Conservation (phyloP, 2,888 invertebrate species). For the Dryococelus australis region DNA sequence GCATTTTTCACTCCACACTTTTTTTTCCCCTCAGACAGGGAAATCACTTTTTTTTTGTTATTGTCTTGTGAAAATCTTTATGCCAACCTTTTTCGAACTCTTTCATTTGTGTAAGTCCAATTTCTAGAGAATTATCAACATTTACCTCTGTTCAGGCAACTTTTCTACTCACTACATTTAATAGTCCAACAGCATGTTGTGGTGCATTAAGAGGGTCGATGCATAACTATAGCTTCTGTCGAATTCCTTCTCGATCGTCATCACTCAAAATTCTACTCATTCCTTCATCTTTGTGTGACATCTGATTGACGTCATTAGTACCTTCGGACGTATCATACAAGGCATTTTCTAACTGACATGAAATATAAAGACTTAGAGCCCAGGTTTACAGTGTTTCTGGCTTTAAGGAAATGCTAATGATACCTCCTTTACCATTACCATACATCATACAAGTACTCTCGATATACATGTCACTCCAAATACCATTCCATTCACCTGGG, state of each 20-base stretch:
- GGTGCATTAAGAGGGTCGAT: neutral
- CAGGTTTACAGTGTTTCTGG: constrained; percentile 11
- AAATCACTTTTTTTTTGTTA: constrained; percentile 2
- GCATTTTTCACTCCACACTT: neutral
- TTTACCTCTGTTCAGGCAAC: neutral
- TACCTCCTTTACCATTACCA: constrained; percentile 18
- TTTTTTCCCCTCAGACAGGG: neutral
- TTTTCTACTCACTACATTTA: constrained; percentile 23
- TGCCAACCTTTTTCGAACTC: no score
- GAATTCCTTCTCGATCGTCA: constrained; percentile 20
- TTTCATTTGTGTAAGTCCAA: no score
- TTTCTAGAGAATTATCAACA: constrained; percentile 18
- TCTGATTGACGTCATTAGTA: neutral
- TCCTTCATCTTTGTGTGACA: constrained; percentile 22
- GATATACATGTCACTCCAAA: constrained; percentile 22
- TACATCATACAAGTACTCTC: constrained; percentile 6
- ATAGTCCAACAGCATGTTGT: constrained; percentile 2
- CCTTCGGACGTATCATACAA: no score
- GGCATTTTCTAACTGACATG: no score
- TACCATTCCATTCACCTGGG: constrained; percentile 11
- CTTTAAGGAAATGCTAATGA: constrained; percentile 5
- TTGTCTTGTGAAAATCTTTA: constrained; percentile 24
- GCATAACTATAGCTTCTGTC: constrained; percentile 20
- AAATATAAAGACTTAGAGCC: constrained; percentile 19
- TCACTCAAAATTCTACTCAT: constrained; percentile 10